Conservation (phyloP, 2,888 invertebrate genomes). For the Drosophila prolongata region DNA sequence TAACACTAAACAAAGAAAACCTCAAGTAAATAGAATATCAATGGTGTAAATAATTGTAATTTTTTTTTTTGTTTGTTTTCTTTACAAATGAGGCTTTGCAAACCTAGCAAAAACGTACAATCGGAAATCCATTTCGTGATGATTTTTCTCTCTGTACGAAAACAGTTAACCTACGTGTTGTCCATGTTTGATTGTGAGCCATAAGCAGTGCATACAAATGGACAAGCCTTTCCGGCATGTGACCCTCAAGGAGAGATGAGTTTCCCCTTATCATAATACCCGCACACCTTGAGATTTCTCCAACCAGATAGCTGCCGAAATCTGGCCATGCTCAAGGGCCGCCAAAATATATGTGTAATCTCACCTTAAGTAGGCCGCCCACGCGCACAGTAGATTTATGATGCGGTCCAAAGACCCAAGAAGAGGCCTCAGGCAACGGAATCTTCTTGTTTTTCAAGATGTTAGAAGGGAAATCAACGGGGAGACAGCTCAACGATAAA, state of each 20-base stretch:
- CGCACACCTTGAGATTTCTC: slow-evolving; percentile 25
- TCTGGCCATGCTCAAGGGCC: slow-evolving; percentile 25
- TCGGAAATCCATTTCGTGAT: neutral
- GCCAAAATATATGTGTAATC: slow-evolving; percentile 16
- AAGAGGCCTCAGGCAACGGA: neutral
- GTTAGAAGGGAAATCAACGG: slow-evolving; percentile 21
- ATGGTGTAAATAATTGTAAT: too few species aligned
- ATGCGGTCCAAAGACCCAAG: slow-evolving; percentile 20
- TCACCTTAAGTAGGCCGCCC: slow-evolving; percentile 31
- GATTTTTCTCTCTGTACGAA: neutral
- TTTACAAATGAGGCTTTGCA: too few species aligned
- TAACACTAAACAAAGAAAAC: too few species aligned
- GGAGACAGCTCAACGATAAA: slow-evolving; percentile 7
- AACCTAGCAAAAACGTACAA: too few species aligned
- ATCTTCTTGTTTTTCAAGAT: slow-evolving; percentile 1
- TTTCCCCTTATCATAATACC: slow-evolving; percentile 36
- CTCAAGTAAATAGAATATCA: too few species aligned
- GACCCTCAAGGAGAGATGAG: slow-evolving; percentile 28
- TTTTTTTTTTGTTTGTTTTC: too few species aligned
- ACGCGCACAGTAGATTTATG: slow-evolving; percentile 33
- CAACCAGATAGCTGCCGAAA: slow-evolving; percentile 40
- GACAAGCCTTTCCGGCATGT: slow-evolving; percentile 38
- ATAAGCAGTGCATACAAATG: slow-evolving; percentile 59
- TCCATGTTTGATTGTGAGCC: slow-evolving; percentile 45
- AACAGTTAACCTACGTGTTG: slow-evolving; percentile 47